phyloP scores from a whole-genome alignment of 2,888 invertebrate species.

The Amiota mariae region DNA sequence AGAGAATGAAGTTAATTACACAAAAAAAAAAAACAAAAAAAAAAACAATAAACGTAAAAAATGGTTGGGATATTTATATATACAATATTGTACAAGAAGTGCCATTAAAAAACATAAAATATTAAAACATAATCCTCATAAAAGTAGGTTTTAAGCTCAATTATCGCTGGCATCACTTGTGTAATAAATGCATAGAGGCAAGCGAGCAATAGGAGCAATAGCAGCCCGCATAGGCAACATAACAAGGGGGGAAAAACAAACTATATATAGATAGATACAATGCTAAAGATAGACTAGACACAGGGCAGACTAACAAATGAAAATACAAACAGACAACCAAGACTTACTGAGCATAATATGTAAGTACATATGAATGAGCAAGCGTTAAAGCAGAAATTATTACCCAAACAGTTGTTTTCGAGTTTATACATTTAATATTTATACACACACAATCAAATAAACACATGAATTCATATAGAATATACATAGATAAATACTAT shows the following conservation, averaged over 20 bases:
- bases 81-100: slow-evolving; percentile 25
- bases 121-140: slow-evolving; percentile 36
- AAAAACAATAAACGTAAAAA: slow-evolving; percentile 32
- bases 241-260: not conserved
- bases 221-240: not conserved
- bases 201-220: not conserved
- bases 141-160: slow-evolving; percentile 54
- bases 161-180: slow-evolving; percentile 40
- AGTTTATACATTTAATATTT: not conserved
- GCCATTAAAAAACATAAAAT: slow-evolving; percentile 48
- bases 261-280: not conserved
- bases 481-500: not conserved
- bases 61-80: slow-evolving; percentile 37
- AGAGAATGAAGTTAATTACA: not conserved
- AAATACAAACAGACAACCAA: not conserved
- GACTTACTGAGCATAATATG: not conserved
- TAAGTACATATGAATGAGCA: not conserved
- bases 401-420: slow-evolving; percentile 42
- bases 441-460: not conserved
- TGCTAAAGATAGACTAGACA: not conserved
- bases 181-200: slow-evolving; percentile 26
- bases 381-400: slow-evolving; percentile 41
- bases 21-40: slow-evolving; percentile 3
- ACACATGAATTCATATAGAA: not conserved
- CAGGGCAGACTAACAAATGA: not conserved